Conservation (phyloP, 1,140 invertebrate species). For the Adelges cooleyi region DNA sequence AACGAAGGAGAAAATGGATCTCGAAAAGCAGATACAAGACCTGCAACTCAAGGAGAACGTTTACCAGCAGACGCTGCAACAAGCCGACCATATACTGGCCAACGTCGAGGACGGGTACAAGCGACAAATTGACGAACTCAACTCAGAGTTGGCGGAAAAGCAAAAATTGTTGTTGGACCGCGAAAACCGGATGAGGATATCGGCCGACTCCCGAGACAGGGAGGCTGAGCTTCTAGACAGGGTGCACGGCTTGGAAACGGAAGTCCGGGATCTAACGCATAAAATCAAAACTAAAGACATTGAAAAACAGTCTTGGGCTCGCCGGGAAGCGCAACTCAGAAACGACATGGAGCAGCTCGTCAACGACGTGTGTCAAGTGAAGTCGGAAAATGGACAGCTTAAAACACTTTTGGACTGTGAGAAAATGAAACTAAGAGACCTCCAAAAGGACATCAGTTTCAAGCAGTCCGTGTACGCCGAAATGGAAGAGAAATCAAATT, state of each 20-base stretch:
- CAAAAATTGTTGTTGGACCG: slow-evolving; percentile 30
- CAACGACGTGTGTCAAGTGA: slow-evolving; percentile 30
- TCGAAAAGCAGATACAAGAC: slow-evolving; percentile 35
- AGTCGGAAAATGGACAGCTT: slow-evolving; percentile 24
- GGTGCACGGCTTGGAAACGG: slow-evolving; percentile 23
- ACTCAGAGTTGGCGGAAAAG: slow-evolving; percentile 37
- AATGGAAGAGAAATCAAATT: slow-evolving; percentile 28
- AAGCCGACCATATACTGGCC: slow-evolving; percentile 60
- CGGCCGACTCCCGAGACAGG: slow-evolving; percentile 13
- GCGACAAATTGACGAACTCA: slow-evolving; percentile 38
- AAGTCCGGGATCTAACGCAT: slow-evolving; percentile 18
- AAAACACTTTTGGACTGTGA: slow-evolving; percentile 25
- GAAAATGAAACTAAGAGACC: slow-evolving; percentile 21
- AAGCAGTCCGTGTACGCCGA: slow-evolving; percentile 29
- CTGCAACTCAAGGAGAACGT: slow-evolving; percentile 44
- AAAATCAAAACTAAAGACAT: slow-evolving; percentile 31
- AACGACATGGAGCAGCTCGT: slow-evolving; percentile 30
- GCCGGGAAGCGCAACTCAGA: slow-evolving; percentile 29
- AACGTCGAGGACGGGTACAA: slow-evolving; percentile 55
- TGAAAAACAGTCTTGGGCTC: slow-evolving; percentile 31
- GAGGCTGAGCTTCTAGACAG: slow-evolving; percentile 29
- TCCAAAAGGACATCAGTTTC: slow-evolving; percentile 30
- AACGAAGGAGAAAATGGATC: slow-evolving; percentile 13
- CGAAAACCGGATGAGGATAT: slow-evolving; percentile 25
- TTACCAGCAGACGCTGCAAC: slow-evolving; percentile 58